phyloP scores from a whole-genome alignment of 35 echinoderm and acorn worm genomes.

The Stichopus chloronotus region DNA sequence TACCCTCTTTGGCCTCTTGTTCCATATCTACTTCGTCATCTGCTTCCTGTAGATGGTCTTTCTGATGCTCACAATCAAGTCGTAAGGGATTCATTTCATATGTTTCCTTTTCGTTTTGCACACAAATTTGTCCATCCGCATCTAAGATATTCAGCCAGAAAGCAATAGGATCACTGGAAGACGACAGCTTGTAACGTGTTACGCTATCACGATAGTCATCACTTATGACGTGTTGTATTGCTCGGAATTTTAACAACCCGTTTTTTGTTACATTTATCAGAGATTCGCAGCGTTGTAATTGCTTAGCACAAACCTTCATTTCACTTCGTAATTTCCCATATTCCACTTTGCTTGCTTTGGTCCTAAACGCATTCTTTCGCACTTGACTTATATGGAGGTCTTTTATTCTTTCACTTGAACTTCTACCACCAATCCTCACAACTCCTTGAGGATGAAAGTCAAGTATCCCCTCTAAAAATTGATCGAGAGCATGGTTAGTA shows the following conservation, averaged over 20 bases:
- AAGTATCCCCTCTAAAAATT: conserved; percentile 79
- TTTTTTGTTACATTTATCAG: conserved; percentile 4
- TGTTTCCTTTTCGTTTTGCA: background rate
- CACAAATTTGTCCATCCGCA: background rate
- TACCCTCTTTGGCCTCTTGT: background rate
- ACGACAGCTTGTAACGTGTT: too few relatives aligned
- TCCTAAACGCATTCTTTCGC: background rate
- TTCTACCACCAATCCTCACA: conserved; percentile 80
- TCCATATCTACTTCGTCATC: background rate
- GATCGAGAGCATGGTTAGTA: conserved; percentile 94
- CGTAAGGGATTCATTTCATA: background rate
- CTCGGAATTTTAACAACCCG: background rate
- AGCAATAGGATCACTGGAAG: too few relatives aligned
- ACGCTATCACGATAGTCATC: background rate
- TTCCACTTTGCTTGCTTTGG: background rate
- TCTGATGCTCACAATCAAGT: background rate
- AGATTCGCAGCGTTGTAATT: background rate
- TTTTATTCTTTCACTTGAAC: conserved; percentile 67
- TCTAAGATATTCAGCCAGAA: too few relatives aligned
- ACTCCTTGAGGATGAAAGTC: conserved; percentile 52
- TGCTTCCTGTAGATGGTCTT: background rate
- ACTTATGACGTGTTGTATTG: background rate
- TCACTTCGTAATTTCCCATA: background rate
- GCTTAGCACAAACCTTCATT: background rate
- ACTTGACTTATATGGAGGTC: conserved; percentile 66